phyloP scores from a whole-genome alignment of 2,797 vertebrate species.

The Helicolenus hilgendorfi region DNA sequence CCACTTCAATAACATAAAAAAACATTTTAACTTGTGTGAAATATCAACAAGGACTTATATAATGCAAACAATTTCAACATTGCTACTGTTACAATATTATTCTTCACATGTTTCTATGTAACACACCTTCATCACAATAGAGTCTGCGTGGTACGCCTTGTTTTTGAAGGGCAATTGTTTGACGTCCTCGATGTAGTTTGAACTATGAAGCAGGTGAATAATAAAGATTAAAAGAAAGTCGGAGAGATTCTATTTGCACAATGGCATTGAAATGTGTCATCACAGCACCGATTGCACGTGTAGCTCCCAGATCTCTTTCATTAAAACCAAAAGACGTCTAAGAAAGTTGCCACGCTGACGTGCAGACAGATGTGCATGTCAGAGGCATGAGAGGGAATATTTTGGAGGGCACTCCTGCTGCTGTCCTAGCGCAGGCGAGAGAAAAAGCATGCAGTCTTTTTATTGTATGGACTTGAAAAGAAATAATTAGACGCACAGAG shows the following conservation, averaged over 20 bases:
- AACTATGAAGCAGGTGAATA: slow-evolving; percentile 56
- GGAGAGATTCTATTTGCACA: slow-evolving; percentile 70
- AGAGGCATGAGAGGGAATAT: slow-evolving; percentile 84
- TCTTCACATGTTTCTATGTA: slow-evolving; percentile 16
- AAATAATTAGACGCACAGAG: slow-evolving; percentile 90
- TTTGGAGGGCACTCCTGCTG: slow-evolving; percentile 84
- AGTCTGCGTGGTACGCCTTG: slow-evolving; percentile 4
- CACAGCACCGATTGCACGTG: slow-evolving; percentile 69
- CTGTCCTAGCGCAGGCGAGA: slow-evolving; percentile 73
- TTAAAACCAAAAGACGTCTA: slow-evolving; percentile 81
- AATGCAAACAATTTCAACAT: slow-evolving; percentile 19
- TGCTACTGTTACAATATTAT: not conserved
- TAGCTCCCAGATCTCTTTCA: slow-evolving; percentile 81
- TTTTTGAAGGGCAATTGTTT: slow-evolving; percentile 57
- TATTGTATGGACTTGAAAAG: slow-evolving; percentile 87
- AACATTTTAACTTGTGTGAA: slow-evolving; percentile 6
- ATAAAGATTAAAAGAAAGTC: slow-evolving; percentile 76
- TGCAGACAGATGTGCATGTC: slow-evolving; percentile 88
- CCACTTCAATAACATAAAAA: slow-evolving; percentile 25
- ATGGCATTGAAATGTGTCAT: slow-evolving; percentile 80
- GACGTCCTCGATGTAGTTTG: slow-evolving; percentile 60
- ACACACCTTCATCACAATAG: slow-evolving; percentile 15
- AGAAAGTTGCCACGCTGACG: slow-evolving; percentile 82
- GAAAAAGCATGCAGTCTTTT: slow-evolving; percentile 77
- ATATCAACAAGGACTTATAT: slow-evolving; percentile 8